Base-by-base conservation (phyloP, 2,888 invertebrate species). In the Amblyjoppa fuscipennis region DNA sequence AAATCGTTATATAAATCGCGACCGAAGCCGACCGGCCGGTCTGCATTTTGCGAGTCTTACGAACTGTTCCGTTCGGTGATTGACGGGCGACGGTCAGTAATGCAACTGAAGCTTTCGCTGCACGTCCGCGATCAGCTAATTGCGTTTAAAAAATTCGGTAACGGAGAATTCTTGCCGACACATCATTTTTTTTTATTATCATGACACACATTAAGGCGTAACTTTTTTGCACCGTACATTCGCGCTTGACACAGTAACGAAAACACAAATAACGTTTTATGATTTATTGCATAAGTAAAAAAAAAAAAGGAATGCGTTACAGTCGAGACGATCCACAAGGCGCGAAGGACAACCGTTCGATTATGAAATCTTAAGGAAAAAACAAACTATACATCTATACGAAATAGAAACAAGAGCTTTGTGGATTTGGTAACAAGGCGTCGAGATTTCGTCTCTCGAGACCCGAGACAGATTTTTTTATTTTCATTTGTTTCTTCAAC, bases 351-450 rank as follows among this genome's bases (percentile, higher is more conserved):
- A 34, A 31, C 34, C 6, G 31, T n/a, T 64, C 34, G 64, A 75
- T 80, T 56, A 34, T 38, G 75, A 34, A 66, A 80, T 69, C 77
- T 84, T 69, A 81, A 70, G 25, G 45, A 38, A 16, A 38, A 68
- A 71, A 73, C 53, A 31, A 64, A 66, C 69, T 77, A 71, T 71
- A 71, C 59, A 71, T 70, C 66, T 81, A 41, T 81, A 81, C 68
- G 59, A 66, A 77, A 64, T 53, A 73, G 31, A 71, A 80, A 75
- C 75, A 69, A 31, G 68, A 51, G 53, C 34, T 71, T 75, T 13
- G 45, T 41, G 25, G 45, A 80, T 81, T 74, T 81, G 74, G 81
- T 74, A 81, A 83, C 69, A 78, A 34, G 31, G 74, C 73, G 11
- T 49, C 20, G 75, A 70, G 34, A 75, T 38, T 7, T 41, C n/a